These are phyloP conservation scores for Brachynemurus nebulosus DNA, from an alignment of 2,888 invertebrate genomes.

Conservation along the genomic window DNA sequence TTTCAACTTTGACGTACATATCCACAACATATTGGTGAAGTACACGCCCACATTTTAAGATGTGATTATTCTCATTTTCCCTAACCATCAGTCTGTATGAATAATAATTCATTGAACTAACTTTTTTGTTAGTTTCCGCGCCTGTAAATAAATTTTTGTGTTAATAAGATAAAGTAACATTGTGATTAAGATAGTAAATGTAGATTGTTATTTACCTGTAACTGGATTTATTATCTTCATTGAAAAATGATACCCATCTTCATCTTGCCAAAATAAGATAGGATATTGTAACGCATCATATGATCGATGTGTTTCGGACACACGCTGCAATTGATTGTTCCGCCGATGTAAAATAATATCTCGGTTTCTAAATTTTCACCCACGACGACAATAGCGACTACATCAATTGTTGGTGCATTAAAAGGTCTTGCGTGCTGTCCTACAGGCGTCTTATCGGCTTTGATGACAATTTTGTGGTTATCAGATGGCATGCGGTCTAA, in stretches of 20 bases:
- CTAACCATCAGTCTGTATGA: constrained; percentile 12
- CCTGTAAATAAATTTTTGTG: too few species aligned
- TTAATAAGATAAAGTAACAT: too few species aligned
- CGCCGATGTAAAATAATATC: constrained; percentile 25
- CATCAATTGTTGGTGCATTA: constrained; percentile 21
- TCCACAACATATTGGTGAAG: constrained; percentile 23
- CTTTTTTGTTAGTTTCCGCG: constrained; percentile 7
- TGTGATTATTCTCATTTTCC: constrained; percentile 9
- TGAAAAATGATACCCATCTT: constrained; percentile 13
- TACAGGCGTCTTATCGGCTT: constrained; percentile 22
- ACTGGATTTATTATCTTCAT: constrained; percentile 19
- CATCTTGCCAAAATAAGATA: constrained; percentile 4
- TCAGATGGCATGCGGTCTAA: constrained; percentile 23
- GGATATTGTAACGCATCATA: constrained; percentile 28
- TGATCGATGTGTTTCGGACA: constrained; percentile 23
- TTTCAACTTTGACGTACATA: constrained; percentile 24
- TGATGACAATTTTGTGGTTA: constrained; percentile 22
- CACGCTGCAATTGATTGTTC: constrained; percentile 18
- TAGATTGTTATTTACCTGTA: constrained; percentile 13
- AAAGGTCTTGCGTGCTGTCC: constrained; percentile 21
- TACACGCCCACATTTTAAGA: constrained; percentile 16
- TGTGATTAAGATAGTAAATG: too few species aligned
- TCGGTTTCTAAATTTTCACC: constrained; percentile 19
- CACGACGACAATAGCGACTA: constrained; percentile 17
- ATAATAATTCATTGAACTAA: constrained; percentile 9